phyloP scores from a whole-genome alignment of 2,113 vertebrate species.

The Colinus virginianus region DNA sequence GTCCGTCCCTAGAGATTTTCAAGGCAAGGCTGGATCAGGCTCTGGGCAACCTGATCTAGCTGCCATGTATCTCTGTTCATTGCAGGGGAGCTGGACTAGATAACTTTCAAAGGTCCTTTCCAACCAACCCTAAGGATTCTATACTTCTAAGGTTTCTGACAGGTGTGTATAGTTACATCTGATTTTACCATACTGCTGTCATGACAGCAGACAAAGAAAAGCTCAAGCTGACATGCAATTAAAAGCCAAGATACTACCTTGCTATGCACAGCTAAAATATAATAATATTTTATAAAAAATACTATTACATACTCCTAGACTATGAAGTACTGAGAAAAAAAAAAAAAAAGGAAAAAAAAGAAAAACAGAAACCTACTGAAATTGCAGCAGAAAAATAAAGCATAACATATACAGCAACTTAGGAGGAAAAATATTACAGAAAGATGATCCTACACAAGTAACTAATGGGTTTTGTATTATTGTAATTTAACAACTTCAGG shows the following conservation, averaged over 20 bases:
- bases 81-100: too few species aligned
- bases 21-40: too few species aligned
- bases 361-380: not conserved
- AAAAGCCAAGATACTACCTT: not conserved
- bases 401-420: not conserved
- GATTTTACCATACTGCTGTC: not conserved
- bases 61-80: too few species aligned
- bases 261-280: not conserved
- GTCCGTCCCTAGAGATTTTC: too few species aligned
- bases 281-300: not conserved
- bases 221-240: not conserved
- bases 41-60: too few species aligned
- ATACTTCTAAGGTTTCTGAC: not conserved
- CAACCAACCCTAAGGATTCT: too few species aligned
- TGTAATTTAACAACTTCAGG: constrained; percentile 20
- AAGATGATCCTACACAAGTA: not conserved
- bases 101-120: too few species aligned
- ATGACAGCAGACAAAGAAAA: not conserved
- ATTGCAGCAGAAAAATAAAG: not conserved
- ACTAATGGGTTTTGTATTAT: constrained; percentile 35
- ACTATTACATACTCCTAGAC: not conserved
- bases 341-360: not conserved
- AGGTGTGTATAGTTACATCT: not conserved
- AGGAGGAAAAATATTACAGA: constrained; percentile 25
- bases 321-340: not conserved